These are phyloP conservation scores for Pocillopora damicornis DNA, from an alignment of 64 coral and sea anemone genomes.

Conservation along the genomic window DNA sequence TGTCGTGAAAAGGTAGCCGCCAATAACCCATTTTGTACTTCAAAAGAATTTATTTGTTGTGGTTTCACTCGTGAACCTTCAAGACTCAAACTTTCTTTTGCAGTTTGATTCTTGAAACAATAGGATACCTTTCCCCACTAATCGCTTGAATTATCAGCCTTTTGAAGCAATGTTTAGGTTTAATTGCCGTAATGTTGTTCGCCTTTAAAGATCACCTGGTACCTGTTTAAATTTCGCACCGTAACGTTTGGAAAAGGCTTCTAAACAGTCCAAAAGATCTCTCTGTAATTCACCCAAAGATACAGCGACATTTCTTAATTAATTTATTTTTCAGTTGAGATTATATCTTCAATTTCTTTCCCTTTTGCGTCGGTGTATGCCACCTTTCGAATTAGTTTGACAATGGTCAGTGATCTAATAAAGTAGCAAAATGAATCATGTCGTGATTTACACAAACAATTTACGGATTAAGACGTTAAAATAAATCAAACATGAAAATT, in stretches of 20 bases:
- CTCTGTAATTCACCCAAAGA: not conserved
- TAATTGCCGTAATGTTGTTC: constrained; percentile 16
- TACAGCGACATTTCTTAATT: not conserved
- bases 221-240: constrained; percentile 1
- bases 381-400: not conserved
- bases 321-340: not conserved
- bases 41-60: too few relatives aligned
- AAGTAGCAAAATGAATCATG: not conserved
- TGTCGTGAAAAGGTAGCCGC: not conserved
- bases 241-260: not conserved
- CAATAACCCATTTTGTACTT: too few relatives aligned
- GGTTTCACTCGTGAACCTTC: too few relatives aligned
- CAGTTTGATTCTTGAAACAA: not conserved
- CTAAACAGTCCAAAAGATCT: not conserved
- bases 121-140: not conserved
- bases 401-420: not conserved
- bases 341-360: too few relatives aligned
- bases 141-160: not conserved
- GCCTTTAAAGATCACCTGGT: not conserved
- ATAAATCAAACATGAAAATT: not conserved
- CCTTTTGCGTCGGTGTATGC: too few relatives aligned
- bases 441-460: not conserved
- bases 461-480: not conserved
- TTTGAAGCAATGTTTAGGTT: not conserved
- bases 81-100: too few relatives aligned